Percentiles rank a stretch among this genome's conserved stretches.
Conservation (phyloP, 30 jellyfish, hydroid and myxozoan species). For the Turritopsis dohrnii region DNA sequence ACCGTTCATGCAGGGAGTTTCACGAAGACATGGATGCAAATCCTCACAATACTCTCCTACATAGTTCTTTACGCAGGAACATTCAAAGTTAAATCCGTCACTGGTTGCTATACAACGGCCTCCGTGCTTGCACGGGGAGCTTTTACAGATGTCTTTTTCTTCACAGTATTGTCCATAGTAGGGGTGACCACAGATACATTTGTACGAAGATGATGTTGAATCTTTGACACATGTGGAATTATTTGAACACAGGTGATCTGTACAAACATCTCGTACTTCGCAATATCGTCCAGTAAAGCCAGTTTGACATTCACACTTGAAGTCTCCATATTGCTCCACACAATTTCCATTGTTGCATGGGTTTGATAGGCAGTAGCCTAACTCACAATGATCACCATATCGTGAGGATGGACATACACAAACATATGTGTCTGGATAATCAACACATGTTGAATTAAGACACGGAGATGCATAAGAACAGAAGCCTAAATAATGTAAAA, state of each 20-base stretch:
- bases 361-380: not conserved
- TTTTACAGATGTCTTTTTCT: not conserved
- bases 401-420: not conserved
- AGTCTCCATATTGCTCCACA: not conserved
- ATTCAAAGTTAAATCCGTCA: not conserved
- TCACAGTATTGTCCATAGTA: not conserved
- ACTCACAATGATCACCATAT: not conserved
- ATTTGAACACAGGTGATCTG: not conserved
- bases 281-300: not conserved
- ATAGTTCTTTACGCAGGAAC: not conserved
- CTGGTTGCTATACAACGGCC: not conserved
- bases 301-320: not conserved
- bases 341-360: constrained; percentile 3
- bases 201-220: not conserved
- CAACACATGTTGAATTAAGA: not conserved
- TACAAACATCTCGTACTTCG: not conserved
- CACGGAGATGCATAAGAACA: not conserved
- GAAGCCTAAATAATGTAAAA: not conserved
- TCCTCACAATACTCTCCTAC: not conserved
- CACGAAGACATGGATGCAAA: not conserved
- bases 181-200: not conserved
- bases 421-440: not conserved
- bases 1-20: not conserved
- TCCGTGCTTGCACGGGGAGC: not conserved
- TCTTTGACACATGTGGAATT: not conserved